phyloP scores from a whole-genome alignment of 2,888 invertebrate genomes.

The Callosobruchus maculatus region DNA sequence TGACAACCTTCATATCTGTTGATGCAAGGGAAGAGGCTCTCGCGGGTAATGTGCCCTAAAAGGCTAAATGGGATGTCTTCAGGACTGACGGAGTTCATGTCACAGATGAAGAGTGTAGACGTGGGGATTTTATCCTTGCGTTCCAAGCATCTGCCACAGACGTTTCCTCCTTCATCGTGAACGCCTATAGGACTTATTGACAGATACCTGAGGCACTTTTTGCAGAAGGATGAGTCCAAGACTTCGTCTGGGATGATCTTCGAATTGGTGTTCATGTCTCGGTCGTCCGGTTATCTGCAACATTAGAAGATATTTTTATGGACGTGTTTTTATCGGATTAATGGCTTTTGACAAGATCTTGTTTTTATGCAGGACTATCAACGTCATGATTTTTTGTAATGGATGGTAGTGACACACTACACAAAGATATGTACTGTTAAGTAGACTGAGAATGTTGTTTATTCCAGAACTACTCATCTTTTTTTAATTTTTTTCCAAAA shows the following conservation, averaged over 20 bases:
- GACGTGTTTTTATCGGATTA: too few species aligned
- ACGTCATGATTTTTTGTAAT: too few species aligned
- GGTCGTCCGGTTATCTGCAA: not conserved
- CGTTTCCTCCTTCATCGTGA: conserved; percentile 18
- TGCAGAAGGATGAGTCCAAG: conserved; percentile 16
- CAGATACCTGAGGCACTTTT: conserved; percentile 20
- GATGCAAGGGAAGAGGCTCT: conserved; percentile 16
- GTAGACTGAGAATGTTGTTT: too few species aligned
- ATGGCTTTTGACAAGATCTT: too few species aligned
- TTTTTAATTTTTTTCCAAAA: too few species aligned
- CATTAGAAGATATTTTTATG: not conserved
- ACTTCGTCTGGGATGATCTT: conserved; percentile 18
- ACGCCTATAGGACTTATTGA: conserved; percentile 20
- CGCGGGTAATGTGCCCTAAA: conserved; percentile 17
- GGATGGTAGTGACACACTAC: too few species aligned
- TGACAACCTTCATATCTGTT: conserved; percentile 19
- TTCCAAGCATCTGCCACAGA: conserved; percentile 19
- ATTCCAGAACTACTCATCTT: too few species aligned
- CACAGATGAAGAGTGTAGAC: conserved; percentile 14
- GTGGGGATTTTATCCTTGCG: conserved; percentile 6
- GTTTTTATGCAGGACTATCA: too few species aligned
- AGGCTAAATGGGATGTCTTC: conserved; percentile 16
- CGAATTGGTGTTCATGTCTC: not conserved
- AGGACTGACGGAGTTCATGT: not conserved
- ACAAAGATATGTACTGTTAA: too few species aligned